Conservation (phyloP, 2,113 vertebrate species). For the Arvicanthis niloticus region DNA sequence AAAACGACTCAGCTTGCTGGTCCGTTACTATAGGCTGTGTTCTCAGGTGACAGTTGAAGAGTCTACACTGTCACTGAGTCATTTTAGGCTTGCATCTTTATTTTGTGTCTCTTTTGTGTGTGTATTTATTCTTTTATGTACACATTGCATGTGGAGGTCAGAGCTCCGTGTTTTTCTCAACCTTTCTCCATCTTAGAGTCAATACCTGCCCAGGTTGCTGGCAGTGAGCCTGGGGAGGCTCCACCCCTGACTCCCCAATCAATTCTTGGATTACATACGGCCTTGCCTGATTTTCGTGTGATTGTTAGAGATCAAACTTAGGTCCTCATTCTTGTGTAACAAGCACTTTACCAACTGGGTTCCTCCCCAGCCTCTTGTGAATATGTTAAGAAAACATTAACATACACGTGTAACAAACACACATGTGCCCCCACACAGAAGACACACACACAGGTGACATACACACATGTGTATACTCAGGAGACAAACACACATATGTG, state of each 20-base stretch:
- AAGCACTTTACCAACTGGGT: background rate
- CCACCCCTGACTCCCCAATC: background rate
- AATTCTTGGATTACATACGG: background rate
- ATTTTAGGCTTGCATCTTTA: slow-evolving; percentile 2
- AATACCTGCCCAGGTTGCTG: background rate
- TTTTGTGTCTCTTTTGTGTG: background rate
- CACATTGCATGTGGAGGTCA: background rate
- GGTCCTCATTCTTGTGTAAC: background rate
- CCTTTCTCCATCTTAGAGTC: background rate
- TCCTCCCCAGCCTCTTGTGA: background rate
- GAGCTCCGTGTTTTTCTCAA: too few relatives aligned
- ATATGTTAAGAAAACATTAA: background rate
- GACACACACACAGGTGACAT: too few relatives aligned
- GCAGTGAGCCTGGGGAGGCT: background rate
- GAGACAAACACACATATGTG: too few relatives aligned
- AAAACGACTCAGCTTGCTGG: background rate
- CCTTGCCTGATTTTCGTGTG: background rate
- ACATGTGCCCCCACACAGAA: background rate
- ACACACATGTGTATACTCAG: too few relatives aligned
- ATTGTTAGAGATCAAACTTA: background rate
- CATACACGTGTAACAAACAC: too few relatives aligned
- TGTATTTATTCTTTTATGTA: background rate
- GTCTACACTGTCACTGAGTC: background rate
- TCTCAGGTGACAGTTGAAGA: background rate
- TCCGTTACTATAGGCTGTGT: background rate